Percentiles rank a stretch among this genome's conserved stretches.
phyloP scores from a whole-genome alignment of 2,113 vertebrate species.

The Galbula dea region DNA sequence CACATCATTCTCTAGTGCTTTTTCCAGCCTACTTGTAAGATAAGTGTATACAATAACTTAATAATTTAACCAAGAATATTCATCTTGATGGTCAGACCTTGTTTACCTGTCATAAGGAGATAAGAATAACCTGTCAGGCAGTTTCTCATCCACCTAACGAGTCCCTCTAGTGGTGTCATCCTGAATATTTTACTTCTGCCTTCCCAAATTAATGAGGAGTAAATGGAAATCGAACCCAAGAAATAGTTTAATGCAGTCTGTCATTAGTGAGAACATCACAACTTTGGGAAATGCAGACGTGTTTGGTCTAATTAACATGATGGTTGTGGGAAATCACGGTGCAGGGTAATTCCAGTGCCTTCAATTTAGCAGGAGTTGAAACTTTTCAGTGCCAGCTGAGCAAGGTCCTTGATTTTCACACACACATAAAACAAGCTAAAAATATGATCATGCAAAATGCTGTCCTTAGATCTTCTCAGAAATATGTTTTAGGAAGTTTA shows the following conservation, averaged over 20 bases:
- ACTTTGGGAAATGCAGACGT: not conserved
- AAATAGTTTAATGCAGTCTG: not conserved
- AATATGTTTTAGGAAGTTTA: not conserved
- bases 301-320: not conserved
- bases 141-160: not conserved
- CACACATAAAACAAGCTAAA: not conserved
- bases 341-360: not conserved
- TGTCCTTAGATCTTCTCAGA: not conserved
- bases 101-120: accelerated
- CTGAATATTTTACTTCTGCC: not conserved
- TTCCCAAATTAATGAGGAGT: not conserved
- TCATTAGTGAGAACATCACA: not conserved
- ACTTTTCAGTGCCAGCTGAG: not conserved
- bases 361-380: not conserved
- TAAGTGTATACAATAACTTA: not conserved
- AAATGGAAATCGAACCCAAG: not conserved
- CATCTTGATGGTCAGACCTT: not conserved
- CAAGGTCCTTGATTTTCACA: not conserved
- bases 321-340: accelerated
- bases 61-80: not conserved
- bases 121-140: not conserved
- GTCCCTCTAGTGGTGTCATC: conserved; percentile 9
- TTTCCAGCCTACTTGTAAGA: not conserved
- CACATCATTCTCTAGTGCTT: not conserved
- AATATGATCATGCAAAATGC: not conserved